phyloP scores from a whole-genome alignment of 2,797 vertebrate genomes.

The Cephalopachus bancanus region DNA sequence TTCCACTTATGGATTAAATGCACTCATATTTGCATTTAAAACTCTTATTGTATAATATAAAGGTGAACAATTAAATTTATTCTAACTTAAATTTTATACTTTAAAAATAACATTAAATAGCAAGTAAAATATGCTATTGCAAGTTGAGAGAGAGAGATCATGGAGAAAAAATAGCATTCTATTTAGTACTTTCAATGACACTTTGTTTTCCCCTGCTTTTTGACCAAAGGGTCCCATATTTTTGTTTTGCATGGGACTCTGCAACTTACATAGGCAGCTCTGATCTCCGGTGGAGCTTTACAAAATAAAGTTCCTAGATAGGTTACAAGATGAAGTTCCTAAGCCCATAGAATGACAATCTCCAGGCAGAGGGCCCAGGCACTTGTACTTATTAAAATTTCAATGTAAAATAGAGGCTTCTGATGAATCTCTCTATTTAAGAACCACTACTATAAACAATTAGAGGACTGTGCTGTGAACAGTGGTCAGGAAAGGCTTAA shows the following conservation, averaged over 20 bases:
- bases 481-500: background rate
- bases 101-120: background rate
- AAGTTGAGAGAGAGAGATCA: background rate
- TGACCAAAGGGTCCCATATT: background rate
- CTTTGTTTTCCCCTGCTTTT: background rate
- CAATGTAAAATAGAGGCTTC: slow-evolving; percentile 31
- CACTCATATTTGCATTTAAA: background rate
- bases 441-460: background rate
- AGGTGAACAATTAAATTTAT: background rate
- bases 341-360: background rate
- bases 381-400: background rate
- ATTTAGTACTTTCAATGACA: background rate
- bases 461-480: background rate
- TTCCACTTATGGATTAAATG: background rate
- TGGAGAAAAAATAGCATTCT: background rate
- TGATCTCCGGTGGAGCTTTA: background rate
- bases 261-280: background rate
- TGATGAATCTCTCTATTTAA: background rate
- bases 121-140: background rate
- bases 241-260: background rate
- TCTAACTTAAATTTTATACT: background rate
- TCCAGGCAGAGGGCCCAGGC: background rate
- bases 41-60: background rate
- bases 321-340: background rate
- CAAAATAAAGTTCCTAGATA: background rate